A percentile compares a stretch with the other conserved stretches of the same genome.
These are phyloP conservation scores for Hybognathus amarus DNA, from an alignment of 2,797 vertebrate species.

Conservation along the genomic window DNA sequence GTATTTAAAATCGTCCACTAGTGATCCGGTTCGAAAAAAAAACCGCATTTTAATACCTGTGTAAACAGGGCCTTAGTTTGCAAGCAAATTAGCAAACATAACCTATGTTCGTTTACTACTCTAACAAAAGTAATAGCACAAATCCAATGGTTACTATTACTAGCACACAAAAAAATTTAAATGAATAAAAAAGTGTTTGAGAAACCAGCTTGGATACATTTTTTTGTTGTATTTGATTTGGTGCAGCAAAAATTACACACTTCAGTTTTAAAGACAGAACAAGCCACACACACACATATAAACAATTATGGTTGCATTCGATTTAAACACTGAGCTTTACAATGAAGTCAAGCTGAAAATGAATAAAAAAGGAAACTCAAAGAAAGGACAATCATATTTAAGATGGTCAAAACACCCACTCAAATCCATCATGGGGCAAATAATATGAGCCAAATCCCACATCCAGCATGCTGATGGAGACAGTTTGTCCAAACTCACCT, in stretches of 20 bases:
- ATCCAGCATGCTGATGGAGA: constrained; percentile 1
- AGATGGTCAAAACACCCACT: neutral
- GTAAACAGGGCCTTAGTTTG: too few relatives aligned
- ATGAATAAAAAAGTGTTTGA: neutral
- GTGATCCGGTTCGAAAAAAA: too few relatives aligned
- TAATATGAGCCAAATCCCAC: neutral
- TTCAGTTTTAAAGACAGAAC: constrained; percentile 24
- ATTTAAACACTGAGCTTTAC: neutral
- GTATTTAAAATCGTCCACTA: neutral
- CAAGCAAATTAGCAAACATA: neutral
- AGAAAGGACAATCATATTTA: neutral
- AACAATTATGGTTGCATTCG: constrained; percentile 15
- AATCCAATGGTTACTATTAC: neutral
- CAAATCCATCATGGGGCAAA: neutral
- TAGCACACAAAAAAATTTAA: neutral
- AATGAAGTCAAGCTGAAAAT: neutral
- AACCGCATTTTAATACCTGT: too few relatives aligned
- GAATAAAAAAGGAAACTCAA: neutral
- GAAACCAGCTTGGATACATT: neutral
- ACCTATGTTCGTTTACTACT: neutral
- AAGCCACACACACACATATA: neutral
- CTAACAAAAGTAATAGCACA: neutral
- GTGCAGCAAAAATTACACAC: constrained; percentile 2
- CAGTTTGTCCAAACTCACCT: constrained; percentile 71
- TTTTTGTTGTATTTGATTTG: neutral